Evolutionary conservation across 2,888 invertebrate genomes (phyloP).

Genomic region (Caenorhabditis auriculariae): DNA sequence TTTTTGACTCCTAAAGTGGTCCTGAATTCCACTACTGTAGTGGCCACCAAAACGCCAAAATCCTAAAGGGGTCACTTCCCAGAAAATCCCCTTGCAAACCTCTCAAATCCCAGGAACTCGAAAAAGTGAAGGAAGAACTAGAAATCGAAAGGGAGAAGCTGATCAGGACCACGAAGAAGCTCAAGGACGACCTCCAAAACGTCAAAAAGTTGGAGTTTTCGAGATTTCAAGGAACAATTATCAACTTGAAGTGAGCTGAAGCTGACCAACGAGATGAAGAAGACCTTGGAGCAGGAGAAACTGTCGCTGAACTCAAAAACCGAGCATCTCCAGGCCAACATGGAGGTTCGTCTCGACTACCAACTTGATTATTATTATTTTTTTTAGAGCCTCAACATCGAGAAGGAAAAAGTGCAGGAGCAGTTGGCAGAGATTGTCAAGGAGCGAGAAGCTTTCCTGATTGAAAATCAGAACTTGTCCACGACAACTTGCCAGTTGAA

Average conservation of each 20-base stretch:
- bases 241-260: conserved; percentile 64
- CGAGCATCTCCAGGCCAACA: conserved; percentile 50
- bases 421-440: conserved; percentile 56
- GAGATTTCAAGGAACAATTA: neutral
- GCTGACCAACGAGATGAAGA: conserved; percentile 64
- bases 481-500: conserved; percentile 63
- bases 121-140: conserved; percentile 65
- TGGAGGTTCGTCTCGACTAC: conserved; percentile 30
- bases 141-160: conserved; percentile 66
- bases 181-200: conserved; percentile 64
- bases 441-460: conserved; percentile 62
- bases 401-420: conserved; percentile 64
- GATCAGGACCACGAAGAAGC: conserved; percentile 65
- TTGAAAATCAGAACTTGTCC: conserved; percentile 65
- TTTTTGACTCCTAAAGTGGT: neutral
- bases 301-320: conserved; percentile 56
- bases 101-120: conserved; percentile 56
- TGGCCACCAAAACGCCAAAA: too few species aligned
- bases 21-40: neutral
- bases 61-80: too few species aligned
- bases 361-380: neutral
- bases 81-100: neutral
- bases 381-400: conserved; percentile 63
- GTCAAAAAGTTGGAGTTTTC: conserved; percentile 43
- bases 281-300: conserved; percentile 62